A percentile compares a stretch with the other conserved stretches of the same genome.
Conservation (phyloP, 2,888 invertebrate genomes). For the Dicyrtomina minuta region DNA sequence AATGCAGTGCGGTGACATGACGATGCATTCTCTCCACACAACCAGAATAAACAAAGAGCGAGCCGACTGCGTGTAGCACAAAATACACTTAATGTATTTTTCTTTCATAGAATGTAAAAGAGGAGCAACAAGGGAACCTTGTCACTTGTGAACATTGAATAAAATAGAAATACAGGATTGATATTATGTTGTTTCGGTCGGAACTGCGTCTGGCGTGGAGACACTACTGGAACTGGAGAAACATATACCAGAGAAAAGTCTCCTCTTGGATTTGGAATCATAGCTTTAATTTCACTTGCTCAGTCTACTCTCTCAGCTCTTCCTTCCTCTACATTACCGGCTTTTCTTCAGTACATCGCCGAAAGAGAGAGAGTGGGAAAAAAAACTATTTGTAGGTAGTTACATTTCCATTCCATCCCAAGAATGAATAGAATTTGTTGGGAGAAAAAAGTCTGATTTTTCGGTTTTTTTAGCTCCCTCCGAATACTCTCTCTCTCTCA, state of each 20-base stretch:
- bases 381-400: neutral
- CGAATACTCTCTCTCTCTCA: neutral
- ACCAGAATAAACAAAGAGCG: too few species aligned
- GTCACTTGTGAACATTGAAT: neutral
- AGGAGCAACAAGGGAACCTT: neutral
- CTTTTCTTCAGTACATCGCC: neutral
- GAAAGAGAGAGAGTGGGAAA: neutral
- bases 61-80: too few species aligned
- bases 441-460: neutral
- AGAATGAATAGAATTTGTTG: constrained; percentile 22
- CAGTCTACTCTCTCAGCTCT: neutral
- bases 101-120: neutral
- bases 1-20: too few species aligned
- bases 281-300: constrained; percentile 15
- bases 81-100: neutral
- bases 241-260: constrained; percentile 9
- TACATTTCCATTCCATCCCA: neutral
- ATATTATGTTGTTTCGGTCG: too few species aligned
- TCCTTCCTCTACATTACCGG: constrained; percentile 9
- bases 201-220: neutral
- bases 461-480: neutral
- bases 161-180: neutral
- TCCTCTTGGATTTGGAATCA: constrained; percentile 11
- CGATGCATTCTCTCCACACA: too few species aligned
- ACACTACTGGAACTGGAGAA: neutral